Evolutionary conservation across 2,113 vertebrate genomes (phyloP), one percentile per base, ranked within the genome.

Genomic region (Pimephales promelas): DNA sequence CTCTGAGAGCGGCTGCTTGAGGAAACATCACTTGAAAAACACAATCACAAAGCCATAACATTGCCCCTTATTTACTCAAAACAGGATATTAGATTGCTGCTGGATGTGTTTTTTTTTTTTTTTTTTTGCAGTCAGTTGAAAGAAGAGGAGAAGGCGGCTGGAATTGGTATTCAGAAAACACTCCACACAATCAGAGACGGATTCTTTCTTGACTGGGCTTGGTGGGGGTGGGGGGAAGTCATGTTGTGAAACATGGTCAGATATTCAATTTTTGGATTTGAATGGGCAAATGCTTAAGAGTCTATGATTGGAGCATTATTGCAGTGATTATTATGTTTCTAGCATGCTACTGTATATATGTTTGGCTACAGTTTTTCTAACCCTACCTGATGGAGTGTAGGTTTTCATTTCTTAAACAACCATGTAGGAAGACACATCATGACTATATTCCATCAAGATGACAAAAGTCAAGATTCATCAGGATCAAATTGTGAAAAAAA

Each of bases 21-120:
- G 36, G 5, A 78, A 40, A 59, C 54, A 7, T 75, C 75, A 18
- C 31, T 61, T 61, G 34, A 61, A 43, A 78, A 45, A 61, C 75
- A 78, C 14, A 8, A 61, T 13, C 31, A 43, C 75, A 78, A 78
- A 78, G 56, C 75, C 36, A 1, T 78, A 61, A 78, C 56, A 61
- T 78, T 78, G 61, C 34, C 34, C 56, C 56, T 45, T 28, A 28
- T 28, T 28, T 56, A 40, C 54, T 78, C 75, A 4, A 78, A 22
- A 78, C 34, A 78, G 75, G 59, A 78, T 61, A 78, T 76, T n/a
- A 78, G 75, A 78, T 78, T 59, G 54, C 75, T 24, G 54, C 75
- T 61, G 75, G 75, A 59, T 59, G 54, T 20, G 54, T 28, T 78
- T 77, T 40, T 40, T 40, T 7, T 36, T 36, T 34, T 3, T 36